phyloP scores from a whole-genome alignment of 2,888 invertebrate genomes.

The Acrobasis suavella region DNA sequence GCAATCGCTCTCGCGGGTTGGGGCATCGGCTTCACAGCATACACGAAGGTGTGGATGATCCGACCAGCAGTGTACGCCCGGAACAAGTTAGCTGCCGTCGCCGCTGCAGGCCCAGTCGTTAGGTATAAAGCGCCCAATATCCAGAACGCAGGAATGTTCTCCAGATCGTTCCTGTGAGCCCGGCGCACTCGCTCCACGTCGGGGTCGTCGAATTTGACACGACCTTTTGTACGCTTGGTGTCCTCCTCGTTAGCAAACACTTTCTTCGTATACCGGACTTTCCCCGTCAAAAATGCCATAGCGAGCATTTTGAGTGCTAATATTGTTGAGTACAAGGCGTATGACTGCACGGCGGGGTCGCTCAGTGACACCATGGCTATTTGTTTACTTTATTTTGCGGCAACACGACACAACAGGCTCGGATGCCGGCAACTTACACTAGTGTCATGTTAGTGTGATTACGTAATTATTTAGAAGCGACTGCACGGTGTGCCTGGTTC shows the following conservation, averaged over 20 bases:
- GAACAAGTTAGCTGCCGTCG: conserved; percentile 51
- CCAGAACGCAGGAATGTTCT: conserved; percentile 86
- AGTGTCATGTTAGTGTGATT: conserved; percentile 16
- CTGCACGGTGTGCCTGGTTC: conserved; percentile 6
- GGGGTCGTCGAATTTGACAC: conserved; percentile 58
- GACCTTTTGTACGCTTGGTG: conserved; percentile 42
- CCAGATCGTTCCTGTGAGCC: conserved; percentile 87
- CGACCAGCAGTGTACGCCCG: conserved; percentile 78
- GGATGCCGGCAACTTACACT: conserved; percentile 1
- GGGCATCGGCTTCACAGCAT: conserved; percentile 83
- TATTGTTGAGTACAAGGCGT: conserved; percentile 35
- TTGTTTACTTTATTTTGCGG: conserved; percentile 3
- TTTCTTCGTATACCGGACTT: conserved; percentile 48
- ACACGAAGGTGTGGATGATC: conserved; percentile 84
- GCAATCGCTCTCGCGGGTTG: conserved; percentile 75
- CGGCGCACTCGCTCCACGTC: conserved; percentile 70
- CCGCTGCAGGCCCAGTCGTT: conserved; percentile 73
- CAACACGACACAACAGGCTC: conserved; percentile 9
- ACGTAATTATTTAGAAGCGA: conserved; percentile 24
- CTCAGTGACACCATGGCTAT: conserved; percentile 29
- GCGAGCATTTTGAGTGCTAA: conserved; percentile 55
- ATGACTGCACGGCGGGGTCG: conserved; percentile 33
- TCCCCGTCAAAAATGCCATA: conserved; percentile 48
- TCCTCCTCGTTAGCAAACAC: conserved; percentile 65
- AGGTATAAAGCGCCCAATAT: conserved; percentile 81